phyloP scores from a whole-genome alignment of 1,140 invertebrate genomes.

The Coelopa frigida region DNA sequence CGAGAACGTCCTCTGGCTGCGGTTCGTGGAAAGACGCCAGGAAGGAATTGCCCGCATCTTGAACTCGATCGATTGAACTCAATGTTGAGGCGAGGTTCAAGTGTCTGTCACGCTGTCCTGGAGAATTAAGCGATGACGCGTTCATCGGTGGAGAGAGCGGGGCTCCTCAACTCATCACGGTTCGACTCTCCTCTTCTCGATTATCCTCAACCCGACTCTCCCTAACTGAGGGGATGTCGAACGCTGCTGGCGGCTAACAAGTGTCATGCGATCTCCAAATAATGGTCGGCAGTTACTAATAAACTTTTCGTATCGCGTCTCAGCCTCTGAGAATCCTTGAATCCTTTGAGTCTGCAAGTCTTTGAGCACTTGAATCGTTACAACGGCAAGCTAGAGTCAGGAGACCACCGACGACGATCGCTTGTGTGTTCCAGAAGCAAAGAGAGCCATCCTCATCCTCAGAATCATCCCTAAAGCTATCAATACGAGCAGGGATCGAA shows the following conservation, averaged over 20 bases:
- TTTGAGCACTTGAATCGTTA: conserved; percentile 10
- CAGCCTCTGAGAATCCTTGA: conserved; percentile 3
- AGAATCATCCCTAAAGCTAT: no score
- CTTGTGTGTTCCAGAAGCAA: conserved; percentile 33
- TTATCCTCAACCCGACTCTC: conserved; percentile 20
- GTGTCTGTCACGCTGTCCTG: no score
- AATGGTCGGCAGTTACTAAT: conserved; percentile 15
- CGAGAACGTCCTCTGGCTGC: conserved; percentile 29
- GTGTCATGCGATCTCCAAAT: conserved; percentile 31
- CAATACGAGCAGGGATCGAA: no score
- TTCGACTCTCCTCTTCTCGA: not conserved
- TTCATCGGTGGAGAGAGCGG: no score
- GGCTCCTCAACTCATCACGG: no score
- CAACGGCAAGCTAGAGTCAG: conserved; percentile 26
- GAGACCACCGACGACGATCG: conserved; percentile 28
- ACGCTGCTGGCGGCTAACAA: conserved; percentile 31
- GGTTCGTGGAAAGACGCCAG: no score
- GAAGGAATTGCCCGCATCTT: conserved; percentile 41
- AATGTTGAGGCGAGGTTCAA: no score
- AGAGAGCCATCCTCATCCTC: no score
- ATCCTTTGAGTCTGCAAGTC: conserved; percentile 15
- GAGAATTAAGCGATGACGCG: no score
- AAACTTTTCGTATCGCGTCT: not conserved
- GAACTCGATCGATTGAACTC: no score
- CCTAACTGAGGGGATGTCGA: conserved; percentile 4